These are phyloP conservation scores for Eclectus roratus DNA, from an alignment of 2,113 vertebrate genomes.

Conservation along the genomic window DNA sequence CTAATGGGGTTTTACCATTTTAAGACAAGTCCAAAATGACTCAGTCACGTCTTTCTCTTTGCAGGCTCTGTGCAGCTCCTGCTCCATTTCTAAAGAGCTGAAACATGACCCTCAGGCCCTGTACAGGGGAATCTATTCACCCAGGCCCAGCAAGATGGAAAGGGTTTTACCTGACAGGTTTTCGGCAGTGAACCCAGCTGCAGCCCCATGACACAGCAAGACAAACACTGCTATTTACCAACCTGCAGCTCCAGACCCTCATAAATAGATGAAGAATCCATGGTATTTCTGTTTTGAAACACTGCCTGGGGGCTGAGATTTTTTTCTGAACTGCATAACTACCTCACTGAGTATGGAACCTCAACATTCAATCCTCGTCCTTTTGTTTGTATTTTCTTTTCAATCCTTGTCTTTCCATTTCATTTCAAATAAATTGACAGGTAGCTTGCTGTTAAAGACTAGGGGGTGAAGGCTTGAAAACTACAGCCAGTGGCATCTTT, in stretches of 20 bases:
- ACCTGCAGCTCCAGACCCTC: not conserved
- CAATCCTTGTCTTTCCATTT: not conserved
- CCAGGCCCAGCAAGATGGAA: not conserved
- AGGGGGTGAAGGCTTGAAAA: not conserved
- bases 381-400: not conserved
- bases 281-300: not conserved
- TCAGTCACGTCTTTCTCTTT: not conserved
- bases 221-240: conserved; percentile 28
- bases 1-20: not conserved
- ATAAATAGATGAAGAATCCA: conserved; percentile 35
- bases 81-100: not conserved
- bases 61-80: not conserved
- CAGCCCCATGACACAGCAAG: not conserved
- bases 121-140: not conserved
- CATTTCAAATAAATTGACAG: not conserved
- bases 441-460: not conserved
- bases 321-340: not conserved
- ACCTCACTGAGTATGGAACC: not conserved
- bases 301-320: not conserved
- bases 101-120: not conserved
- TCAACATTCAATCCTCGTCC: not conserved
- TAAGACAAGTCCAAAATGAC: not conserved
- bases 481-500: not conserved
- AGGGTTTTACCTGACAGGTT: not conserved
- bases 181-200: conserved; percentile 2